Base-by-base conservation (phyloP, 2,113 vertebrate genomes). In the Alligator sinensis region DNA sequence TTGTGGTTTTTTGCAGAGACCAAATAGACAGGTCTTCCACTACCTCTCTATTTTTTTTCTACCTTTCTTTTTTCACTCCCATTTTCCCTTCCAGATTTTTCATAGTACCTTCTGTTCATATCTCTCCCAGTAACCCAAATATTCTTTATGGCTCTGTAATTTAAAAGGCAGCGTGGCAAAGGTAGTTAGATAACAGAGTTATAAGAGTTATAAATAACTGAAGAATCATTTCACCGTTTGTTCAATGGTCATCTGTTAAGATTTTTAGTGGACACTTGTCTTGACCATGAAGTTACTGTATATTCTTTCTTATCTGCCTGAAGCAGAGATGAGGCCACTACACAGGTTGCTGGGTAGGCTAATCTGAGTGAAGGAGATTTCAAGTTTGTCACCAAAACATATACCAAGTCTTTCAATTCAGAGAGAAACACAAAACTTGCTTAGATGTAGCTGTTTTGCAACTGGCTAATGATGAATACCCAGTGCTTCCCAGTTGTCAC, bases 381-480 rank as follows among this genome's bases (percentile, higher is more conserved):
- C 72, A 90, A 55, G 60, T 55, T 54, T 16, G 30, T 91, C 64
- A 88, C 0, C 19, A 8, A 24, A 61, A 66, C 28, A 77, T 9
- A 4, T 64, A 77, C 76, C 28, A 80, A 14, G 8, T 25, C 2
- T 16, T 62, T 55, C 30, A 77, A 88, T 27, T 78, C 34, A 55
- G 22, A 64, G 27, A 88, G 86, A n/a, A 30, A 76, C 12, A 79
- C 27, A 87, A 47, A 47, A 47, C 47, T 47, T 47, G 14, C 47
- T 30, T 17, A 21, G 3, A 85, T 70, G 80, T 38, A 2, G 24
- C 12, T 27, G 4, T 22, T 30, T 61, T 58, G 25, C 0, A 5
- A 76, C 34, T 25, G 24, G 14, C 22, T 70, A 9, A 8, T 28
- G 0, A 0, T 1, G 3, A 27, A 10, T 3, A 3, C 70, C 74